Base-by-base conservation (phyloP, 2,797 vertebrate genomes). In the Halcyon leucocephala region DNA sequence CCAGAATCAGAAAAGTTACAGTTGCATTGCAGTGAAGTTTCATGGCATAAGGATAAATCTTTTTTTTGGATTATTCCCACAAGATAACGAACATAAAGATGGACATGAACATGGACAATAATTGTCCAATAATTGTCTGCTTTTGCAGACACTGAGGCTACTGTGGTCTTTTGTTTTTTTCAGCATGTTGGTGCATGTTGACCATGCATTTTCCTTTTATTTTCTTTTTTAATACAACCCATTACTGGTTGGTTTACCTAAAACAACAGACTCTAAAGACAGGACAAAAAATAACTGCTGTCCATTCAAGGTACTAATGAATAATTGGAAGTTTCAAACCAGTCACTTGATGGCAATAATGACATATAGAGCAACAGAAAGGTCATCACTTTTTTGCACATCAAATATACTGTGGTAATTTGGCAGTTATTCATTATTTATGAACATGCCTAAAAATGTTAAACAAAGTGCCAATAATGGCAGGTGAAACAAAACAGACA, bases 361-460 rank as follows among this genome's bases (percentile, higher is more conserved):
- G 71, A 69, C 57, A 82, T 16, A 28, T 2, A 82, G 33, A 91
- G 51, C 73, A 89, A 93, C 49, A 95, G 54, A 72, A 86, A 83
- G 76, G 51, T 83, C 92, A 89, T 33, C 37, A 52, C 49, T 54
- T 72, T 86, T 87, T 65, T 37, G 79, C 70, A 31, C 41, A 88
- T 61, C 65, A 69, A 67, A 67, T 12, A 7, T 60, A 48, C 42
- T 73, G 48, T 13, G n/a, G 31, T 71, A 91, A 93, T 77, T 54
- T 57, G 44, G 64, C 41, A 69, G 61, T 64, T 94, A 71, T 17
- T 92, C 71, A 35, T 85, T 82, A 86, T 82, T 95, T 87, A 93
- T 60, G 74, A 89, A 51, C 35, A 80, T 49, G 35, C 5, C 31
- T 86, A 35, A 82, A 95, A 92, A 26, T 14, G 44, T 74, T 86